Evolutionary conservation across 2,888 invertebrate species (phyloP), one percentile per base, ranked within the genome.

Genomic region (Sinotaia quadrata): DNA sequence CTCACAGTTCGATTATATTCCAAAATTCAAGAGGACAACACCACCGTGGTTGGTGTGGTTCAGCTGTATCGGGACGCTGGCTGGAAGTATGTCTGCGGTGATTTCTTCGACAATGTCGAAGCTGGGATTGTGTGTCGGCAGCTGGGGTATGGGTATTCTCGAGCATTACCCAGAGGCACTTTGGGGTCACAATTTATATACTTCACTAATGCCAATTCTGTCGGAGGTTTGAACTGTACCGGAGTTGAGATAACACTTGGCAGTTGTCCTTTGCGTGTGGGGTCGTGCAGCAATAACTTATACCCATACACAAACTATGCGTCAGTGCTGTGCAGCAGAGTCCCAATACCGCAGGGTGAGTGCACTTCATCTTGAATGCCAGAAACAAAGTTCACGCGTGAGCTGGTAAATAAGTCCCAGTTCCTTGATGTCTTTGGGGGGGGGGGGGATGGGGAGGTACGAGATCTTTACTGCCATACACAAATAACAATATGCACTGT

Each of bases 211-310:
- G 68, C 74, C 0, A 67, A 73, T 10, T 77, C 72, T 66, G 74
- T 85, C 27, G 75, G 79, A 18, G 76, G 78, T 18, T 73, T 86
- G 36, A 79, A 90, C 73, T 94, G 94, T 71, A 76, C 79, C 0
- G 83, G 81, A 2, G 58, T 34, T 5, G 83, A 83, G 62, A 59
- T 57, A 18, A 71, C 78, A 2, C 70, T 81, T 3, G 74, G 74
- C 15, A 51, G 71, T 18, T 81, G 80, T 65, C 68, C 65, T 4
- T 75, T 71, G 54, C 34, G 69, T 15, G 72, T 70, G 31, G 78
- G 78, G 7, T 52, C 70, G 1, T 78, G 78, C 62, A 49, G 68
- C 21, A 73, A 72, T 49, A 68, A 71, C 12, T 37, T 21, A 4
- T 56, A 57, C 27, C n/a, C 37, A 44, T 73, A 74, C 4, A 75